Evolutionary conservation across 2,113 vertebrate genomes (phyloP), one percentile per base, ranked within the genome.

Genomic region (Spizaetus ornatus): DNA sequence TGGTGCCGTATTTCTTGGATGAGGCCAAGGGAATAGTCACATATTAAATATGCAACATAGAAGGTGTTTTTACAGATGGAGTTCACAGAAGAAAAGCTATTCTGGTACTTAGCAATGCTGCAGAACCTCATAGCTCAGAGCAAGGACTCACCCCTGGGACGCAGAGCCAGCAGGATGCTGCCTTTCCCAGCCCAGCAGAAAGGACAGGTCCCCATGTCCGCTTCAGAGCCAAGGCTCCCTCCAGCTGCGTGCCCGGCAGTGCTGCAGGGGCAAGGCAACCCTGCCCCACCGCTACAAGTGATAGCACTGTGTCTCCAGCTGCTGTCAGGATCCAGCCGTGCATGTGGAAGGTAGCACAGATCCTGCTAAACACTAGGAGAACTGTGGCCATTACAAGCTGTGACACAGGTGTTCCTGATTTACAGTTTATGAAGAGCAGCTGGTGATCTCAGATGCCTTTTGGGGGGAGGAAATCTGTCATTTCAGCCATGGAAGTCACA

Each of bases 221-320:
- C 6, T 14, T 52, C 1, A 0, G 63, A 80, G 45, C 47, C 3
- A 8, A 27, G 52, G 45, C 17, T 78, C 32, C 16, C 70, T 66
- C 29, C 3, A 5, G 32, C 47, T 42, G 23, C 50, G n/a, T 3
- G 2, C 18, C 38, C 3, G 0, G 25, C 2, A 1, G n/a, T 8
- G 18, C 56, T 38, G 21, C 29, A 45, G 17, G 20, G 16, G 2
- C 0, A 4, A 36, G 34, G 10, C 12, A 52, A 53, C 53, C 52
- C 58, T 73, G 34, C 22, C 63, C 17, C 3, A 17, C 5, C 2
- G 38, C 76, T 58, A 5, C 2, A 0, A 34, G 47, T 18, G 18
- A 18, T 55, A 67, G 45, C 45, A 5, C 22, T 3, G 0, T 1
- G 7, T n/a, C 18, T 27, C 32, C 42, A 55, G 69, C 81, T 45